Evolutionary conservation across 2,797 vertebrate species (phyloP).

Genomic region (Pangasius krempfi): DNA sequence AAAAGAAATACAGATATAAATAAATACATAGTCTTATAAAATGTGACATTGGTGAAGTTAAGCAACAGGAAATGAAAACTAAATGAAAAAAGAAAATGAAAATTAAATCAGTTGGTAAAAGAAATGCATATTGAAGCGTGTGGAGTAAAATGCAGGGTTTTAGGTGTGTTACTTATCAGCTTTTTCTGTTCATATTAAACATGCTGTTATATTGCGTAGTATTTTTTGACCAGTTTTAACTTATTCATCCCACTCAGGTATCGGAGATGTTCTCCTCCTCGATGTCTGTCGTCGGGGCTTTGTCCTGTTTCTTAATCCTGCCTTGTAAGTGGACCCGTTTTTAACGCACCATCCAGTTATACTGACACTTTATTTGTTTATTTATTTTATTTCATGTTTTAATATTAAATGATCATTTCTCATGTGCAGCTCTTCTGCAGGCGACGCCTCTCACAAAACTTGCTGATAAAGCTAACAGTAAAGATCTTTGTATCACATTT

Average conservation of each 20-base stretch:
- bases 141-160: not conserved
- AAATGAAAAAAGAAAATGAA: not conserved
- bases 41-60: not conserved
- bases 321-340: constrained; percentile 5
- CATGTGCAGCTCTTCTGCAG: constrained; percentile 17
- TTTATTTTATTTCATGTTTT: not conserved
- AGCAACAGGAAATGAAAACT: not conserved
- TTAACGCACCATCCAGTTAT: not conserved
- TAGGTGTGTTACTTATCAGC: not conserved
- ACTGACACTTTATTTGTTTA: not conserved
- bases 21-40: not conserved
- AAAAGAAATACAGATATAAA: not conserved
- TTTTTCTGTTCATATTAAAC: not conserved
- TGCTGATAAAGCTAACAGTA: not conserved
- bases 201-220: not conserved
- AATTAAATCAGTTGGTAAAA: not conserved
- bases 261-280: constrained; percentile 3
- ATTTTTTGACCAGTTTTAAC: not conserved
- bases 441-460: not conserved
- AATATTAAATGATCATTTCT: not conserved
- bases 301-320: constrained; percentile 31
- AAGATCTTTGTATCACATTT: not conserved
- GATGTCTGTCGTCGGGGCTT: not conserved
- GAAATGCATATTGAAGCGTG: not conserved
- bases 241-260: constrained; percentile 21